Conservation (phyloP, 2,797 vertebrate genomes). For the Scarus forsteni region DNA sequence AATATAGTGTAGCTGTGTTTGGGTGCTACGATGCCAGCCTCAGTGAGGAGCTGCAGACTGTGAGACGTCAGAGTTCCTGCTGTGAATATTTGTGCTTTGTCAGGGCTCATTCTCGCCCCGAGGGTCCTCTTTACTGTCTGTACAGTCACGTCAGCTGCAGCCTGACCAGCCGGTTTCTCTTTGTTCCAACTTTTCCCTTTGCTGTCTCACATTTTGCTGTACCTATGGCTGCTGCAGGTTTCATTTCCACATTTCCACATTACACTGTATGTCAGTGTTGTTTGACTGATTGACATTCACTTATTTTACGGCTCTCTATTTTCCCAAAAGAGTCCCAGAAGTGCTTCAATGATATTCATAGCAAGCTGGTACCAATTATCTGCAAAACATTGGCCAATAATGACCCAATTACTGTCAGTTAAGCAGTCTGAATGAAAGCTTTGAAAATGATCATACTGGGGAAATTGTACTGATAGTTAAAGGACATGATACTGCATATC, state of each 20-base stretch:
- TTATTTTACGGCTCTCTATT: not conserved
- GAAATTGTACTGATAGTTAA: too few species aligned
- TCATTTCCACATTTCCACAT: not conserved
- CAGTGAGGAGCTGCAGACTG: not conserved
- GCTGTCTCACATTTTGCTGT: not conserved
- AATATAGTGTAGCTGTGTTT: too few species aligned
- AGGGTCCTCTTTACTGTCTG: constrained; percentile 33
- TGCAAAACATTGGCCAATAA: too few species aligned
- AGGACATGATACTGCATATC: too few species aligned
- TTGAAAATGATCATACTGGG: too few species aligned
- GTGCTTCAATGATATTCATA: not conserved
- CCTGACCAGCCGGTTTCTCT: constrained; percentile 47
- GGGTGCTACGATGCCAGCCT: not conserved
- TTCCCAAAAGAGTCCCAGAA: not conserved
- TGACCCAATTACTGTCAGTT: too few species aligned
- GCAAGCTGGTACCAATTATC: too few species aligned
- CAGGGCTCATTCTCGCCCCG: constrained; percentile 53
- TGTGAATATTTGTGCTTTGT: constrained; percentile 55
- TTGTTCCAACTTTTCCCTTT: not conserved
- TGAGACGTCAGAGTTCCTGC: constrained; percentile 17
- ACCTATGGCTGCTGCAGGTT: not conserved
- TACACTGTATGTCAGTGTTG: not conserved
- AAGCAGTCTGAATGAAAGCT: too few species aligned
- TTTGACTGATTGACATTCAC: not conserved
- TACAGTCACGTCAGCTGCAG: constrained; percentile 19